Evolutionary conservation across 2,113 vertebrate species (phyloP).

Genomic region (Scomber colias): DNA sequence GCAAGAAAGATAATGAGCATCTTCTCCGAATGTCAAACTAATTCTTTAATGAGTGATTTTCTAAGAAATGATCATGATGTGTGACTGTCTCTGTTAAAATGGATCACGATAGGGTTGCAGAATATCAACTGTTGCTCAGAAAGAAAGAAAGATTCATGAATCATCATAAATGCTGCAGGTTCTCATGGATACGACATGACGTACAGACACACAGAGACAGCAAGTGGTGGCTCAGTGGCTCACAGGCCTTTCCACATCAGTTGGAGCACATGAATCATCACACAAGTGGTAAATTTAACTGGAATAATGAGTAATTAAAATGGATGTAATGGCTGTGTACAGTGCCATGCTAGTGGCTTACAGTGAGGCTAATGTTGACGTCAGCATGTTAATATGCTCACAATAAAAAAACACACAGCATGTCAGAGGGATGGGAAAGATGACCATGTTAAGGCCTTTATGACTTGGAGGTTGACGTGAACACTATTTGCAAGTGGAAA

Average conservation of each 20-base stretch:
- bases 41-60: background rate
- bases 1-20: too few species aligned
- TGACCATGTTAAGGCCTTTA: too few species aligned
- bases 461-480: too few species aligned
- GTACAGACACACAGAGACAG: background rate
- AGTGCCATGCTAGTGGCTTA: too few species aligned
- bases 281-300: background rate
- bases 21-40: background rate
- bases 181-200: conserved; percentile 1
- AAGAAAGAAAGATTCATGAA: conserved; percentile 5
- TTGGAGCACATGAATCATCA: background rate
- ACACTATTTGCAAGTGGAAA: too few species aligned
- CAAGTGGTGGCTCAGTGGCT: background rate
- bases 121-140: background rate
- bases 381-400: too few species aligned
- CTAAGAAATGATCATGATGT: background rate
- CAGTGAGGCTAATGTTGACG: too few species aligned
- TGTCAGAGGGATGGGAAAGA: too few species aligned
- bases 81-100: background rate
- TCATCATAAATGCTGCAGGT: conserved; percentile 10
- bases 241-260: background rate
- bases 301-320: background rate
- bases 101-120: background rate
- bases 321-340: too few species aligned
- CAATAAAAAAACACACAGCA: too few species aligned